phyloP scores from a whole-genome alignment of 2,888 invertebrate species.

The Drosophila setosimentum region DNA sequence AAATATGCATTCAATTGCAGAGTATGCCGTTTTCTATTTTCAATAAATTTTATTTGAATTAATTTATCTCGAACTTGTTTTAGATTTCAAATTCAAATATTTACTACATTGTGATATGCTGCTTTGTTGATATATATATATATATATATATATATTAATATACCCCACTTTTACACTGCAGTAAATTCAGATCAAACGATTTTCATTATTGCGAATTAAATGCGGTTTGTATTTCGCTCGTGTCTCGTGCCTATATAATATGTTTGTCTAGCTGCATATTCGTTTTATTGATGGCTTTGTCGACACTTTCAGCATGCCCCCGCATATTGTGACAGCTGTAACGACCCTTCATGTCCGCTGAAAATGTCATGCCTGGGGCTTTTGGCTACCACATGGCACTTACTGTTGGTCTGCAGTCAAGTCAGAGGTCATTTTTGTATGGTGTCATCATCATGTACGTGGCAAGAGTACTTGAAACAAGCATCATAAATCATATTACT shows the following conservation, averaged over 20 bases:
- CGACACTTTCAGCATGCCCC: constrained; percentile 32
- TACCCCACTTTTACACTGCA: constrained; percentile 8
- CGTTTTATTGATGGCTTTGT: constrained; percentile 66
- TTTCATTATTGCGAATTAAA: constrained; percentile 62
- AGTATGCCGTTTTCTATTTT: not conserved
- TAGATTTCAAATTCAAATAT: not conserved
- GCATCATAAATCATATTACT: constrained; percentile 53
- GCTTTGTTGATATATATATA: not conserved
- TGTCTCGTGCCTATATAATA: constrained; percentile 6
- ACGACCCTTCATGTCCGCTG: constrained; percentile 37
- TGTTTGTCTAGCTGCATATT: constrained; percentile 27
- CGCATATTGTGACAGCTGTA: constrained; percentile 62
- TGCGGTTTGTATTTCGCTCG: constrained; percentile 41
- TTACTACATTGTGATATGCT: not conserved
- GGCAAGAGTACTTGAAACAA: constrained; percentile 24
- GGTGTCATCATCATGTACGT: constrained; percentile 29
- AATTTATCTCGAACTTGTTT: not conserved
- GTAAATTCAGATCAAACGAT: constrained; percentile 12
- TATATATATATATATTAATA: not conserved
- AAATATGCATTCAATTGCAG: not conserved
- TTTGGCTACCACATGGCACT: constrained; percentile 25
- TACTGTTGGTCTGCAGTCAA: not conserved
- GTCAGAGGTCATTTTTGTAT: constrained; percentile 37
- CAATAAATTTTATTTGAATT: not conserved
- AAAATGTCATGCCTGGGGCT: constrained; percentile 23